A percentile compares a stretch with the other conserved stretches of the same genome.
phyloP scores from a whole-genome alignment of 2,888 invertebrate species.

The Furcula furcula region DNA sequence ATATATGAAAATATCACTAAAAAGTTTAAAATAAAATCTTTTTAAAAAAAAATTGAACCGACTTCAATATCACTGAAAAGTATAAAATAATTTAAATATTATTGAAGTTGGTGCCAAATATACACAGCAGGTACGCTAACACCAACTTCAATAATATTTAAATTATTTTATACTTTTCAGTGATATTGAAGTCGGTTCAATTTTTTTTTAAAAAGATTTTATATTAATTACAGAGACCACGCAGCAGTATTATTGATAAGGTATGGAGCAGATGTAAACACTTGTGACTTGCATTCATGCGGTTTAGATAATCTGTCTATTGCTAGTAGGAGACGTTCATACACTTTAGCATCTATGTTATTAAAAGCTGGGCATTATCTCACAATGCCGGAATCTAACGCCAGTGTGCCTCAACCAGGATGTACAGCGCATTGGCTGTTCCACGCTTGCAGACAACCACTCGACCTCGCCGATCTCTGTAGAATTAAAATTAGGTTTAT shows the following conservation, averaged over 20 bases:
- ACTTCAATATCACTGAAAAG: too few relatives aligned
- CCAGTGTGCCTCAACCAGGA: constrained; percentile 33
- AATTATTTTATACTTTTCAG: too few relatives aligned
- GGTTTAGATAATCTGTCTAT: constrained; percentile 80
- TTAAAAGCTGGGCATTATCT: constrained; percentile 64
- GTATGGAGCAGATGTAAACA: constrained; percentile 84
- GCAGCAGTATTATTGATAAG: constrained; percentile 81
- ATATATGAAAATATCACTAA: too few relatives aligned
- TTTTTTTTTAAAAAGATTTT: too few relatives aligned
- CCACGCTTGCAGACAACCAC: constrained; percentile 67
- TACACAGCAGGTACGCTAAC: too few relatives aligned
- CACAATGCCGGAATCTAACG: constrained; percentile 13
- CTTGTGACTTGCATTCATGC: constrained; percentile 78
- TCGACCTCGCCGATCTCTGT: constrained; percentile 79
- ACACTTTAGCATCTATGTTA: constrained; percentile 55
- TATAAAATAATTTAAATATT: too few relatives aligned
- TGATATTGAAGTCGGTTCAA: too few relatives aligned
- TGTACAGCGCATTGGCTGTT: constrained; percentile 63
- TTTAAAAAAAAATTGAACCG: too few relatives aligned
- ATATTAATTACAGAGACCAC: constrained; percentile 60
- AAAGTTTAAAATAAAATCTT: too few relatives aligned
- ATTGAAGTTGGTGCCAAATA: too few relatives aligned
- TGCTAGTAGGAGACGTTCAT: constrained; percentile 63
- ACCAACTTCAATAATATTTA: too few relatives aligned
- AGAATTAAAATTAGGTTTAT: constrained; percentile 76